Conservation (phyloP, 2,113 vertebrate species). For the Tiliqua scincoides region DNA sequence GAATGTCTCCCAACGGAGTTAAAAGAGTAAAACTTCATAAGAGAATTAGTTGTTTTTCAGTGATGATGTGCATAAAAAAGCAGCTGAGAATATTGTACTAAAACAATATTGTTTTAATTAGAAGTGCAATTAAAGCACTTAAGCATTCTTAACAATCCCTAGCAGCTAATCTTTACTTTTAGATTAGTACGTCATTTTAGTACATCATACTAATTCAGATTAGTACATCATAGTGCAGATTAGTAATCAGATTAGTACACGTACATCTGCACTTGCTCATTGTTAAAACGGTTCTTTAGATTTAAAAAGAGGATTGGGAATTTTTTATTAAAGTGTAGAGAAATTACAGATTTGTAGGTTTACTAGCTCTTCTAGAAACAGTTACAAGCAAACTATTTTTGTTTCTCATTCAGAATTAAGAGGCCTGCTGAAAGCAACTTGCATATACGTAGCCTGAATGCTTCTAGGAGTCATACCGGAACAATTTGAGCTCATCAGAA, state of each 20-base stretch:
- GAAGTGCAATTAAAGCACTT: constrained; percentile 65
- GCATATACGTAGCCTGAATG: background rate
- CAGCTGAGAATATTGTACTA: constrained; percentile 53
- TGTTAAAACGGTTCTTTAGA: constrained; percentile 64
- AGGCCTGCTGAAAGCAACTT: constrained; percentile 70
- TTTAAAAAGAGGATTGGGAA: constrained; percentile 59
- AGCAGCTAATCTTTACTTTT: constrained; percentile 69
- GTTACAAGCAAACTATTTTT: constrained; percentile 68
- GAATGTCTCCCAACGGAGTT: background rate
- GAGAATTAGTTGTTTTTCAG: background rate
- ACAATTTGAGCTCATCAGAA: constrained; percentile 29
- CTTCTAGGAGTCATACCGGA: background rate
- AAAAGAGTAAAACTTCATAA: constrained; percentile 23
- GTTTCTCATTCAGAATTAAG: constrained; percentile 72
- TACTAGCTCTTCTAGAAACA: constrained; percentile 73
- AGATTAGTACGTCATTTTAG: constrained; percentile 15
- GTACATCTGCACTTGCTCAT: constrained; percentile 56
- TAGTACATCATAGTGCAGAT: constrained; percentile 1
- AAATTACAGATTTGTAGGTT: constrained; percentile 72
- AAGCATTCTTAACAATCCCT: constrained; percentile 70
- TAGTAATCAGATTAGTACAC: no score
- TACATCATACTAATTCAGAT: no score
- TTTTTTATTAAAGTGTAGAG: constrained; percentile 61
- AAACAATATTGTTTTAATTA: constrained; percentile 64
- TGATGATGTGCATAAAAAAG: constrained; percentile 47